These are phyloP conservation scores for Oreocharis arfaki DNA, from an alignment of 2,113 vertebrate species.

Conservation along the genomic window DNA sequence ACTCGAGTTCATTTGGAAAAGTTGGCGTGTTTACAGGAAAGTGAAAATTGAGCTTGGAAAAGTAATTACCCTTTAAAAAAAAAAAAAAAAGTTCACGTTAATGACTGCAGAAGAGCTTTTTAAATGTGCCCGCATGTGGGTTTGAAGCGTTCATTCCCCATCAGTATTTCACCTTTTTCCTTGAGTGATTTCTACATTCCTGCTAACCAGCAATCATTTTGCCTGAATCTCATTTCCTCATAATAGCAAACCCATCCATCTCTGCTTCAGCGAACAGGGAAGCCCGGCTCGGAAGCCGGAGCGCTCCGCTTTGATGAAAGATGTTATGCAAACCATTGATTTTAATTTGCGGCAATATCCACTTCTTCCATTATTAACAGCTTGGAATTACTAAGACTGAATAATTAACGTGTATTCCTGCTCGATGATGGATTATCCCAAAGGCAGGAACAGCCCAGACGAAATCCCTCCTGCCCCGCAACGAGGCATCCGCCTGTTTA, in stretches of 20 bases:
- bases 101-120: neutral
- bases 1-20: neutral
- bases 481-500: neutral
- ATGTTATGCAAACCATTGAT: slow-evolving; percentile 52
- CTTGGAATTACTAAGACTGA: slow-evolving; percentile 26
- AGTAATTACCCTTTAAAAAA: neutral
- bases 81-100: too few relatives aligned
- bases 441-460: neutral
- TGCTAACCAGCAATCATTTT: slow-evolving; percentile 48
- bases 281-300: neutral
- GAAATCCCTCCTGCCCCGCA: neutral
- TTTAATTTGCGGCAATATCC: slow-evolving; percentile 56
- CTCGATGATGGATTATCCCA: neutral
- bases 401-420: slow-evolving; percentile 46
- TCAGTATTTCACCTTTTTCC: slow-evolving; percentile 33
- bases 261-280: slow-evolving; percentile 28
- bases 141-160: slow-evolving; percentile 16
- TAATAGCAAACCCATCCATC: slow-evolving; percentile 44
- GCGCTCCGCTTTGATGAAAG: slow-evolving; percentile 23
- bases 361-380: slow-evolving; percentile 57
- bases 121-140: neutral
- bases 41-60: slow-evolving; percentile 25
- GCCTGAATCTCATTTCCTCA: slow-evolving; percentile 32
- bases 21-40: slow-evolving; percentile 9
- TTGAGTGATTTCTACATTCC: slow-evolving; percentile 25